Base-by-base conservation (phyloP, 2,113 vertebrate species). In the Chamaea fasciata region DNA sequence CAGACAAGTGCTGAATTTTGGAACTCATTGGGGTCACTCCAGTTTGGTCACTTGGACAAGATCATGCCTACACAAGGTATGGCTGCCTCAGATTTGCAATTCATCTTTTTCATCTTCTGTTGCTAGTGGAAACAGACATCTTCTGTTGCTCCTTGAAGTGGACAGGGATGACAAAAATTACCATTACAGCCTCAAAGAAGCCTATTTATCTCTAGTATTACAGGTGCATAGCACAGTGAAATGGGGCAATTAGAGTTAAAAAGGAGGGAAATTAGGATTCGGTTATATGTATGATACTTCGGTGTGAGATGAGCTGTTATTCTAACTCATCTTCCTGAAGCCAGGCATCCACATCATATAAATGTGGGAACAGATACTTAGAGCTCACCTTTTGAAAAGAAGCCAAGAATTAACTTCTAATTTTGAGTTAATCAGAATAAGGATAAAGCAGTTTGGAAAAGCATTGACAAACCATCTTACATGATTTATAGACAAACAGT, bases 161-260 rank as follows among this genome's bases (percentile, higher is more conserved):
- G 87, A 84, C 73, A 90, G 22, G 39, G 37, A 64, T 84, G 73
- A 77, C 67, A 87, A 89, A 92, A 94, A 95, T 82, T 89, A 65
- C 42, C 74, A 76, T 87, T 89, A 84, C 44, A 89, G 81, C 31
- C 62, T 89, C 67, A 92, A 79, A 76, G 74, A 76, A 76, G 12
- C 15, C 49, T 73, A 89, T 92, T 94, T 95, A 87, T 92, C 53
- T 89, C 62, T 42, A 39, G 50, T 73, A 91, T 92, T 84, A 82
- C 77, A 89, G 60, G 53, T 90, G 67, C 76, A 83, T 5, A 74
- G 63, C 64, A 57, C 59, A 93, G 78, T 79, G 81, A 76, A 95
- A 95, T 69, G 35, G 78, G 70, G 75, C 69, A 92, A 92, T 90
- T 93, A 77, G 62, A 83, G 49, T 76, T 78, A 70, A 92, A 95